These are phyloP conservation scores for Harpalus rufipes DNA, from an alignment of 2,888 invertebrate genomes.

Conservation along the genomic window DNA sequence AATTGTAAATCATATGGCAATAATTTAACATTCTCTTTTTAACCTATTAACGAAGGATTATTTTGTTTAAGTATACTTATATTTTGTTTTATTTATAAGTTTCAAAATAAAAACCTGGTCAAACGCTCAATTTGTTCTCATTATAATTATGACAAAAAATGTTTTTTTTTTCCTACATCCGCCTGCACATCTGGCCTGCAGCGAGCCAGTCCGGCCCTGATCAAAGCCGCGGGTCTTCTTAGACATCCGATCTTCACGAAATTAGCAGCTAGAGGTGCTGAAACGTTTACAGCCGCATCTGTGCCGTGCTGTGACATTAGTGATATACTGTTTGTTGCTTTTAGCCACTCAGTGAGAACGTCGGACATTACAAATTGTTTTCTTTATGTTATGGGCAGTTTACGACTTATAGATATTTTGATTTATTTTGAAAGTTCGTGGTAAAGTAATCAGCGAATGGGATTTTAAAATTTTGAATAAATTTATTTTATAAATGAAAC, in stretches of 20 bases:
- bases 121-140: no score
- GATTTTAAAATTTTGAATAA: no score
- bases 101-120: no score
- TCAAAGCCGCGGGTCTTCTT: constrained; percentile 44
- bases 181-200: constrained; percentile 33
- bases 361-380: constrained; percentile 35
- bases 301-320: constrained; percentile 8
- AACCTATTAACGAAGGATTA: no score
- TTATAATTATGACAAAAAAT: no score
- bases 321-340: constrained; percentile 60
- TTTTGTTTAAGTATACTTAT: no score
- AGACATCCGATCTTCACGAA: constrained; percentile 46
- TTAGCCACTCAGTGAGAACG: constrained; percentile 17
- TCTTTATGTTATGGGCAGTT: constrained; percentile 21
- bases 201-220: constrained; percentile 36
- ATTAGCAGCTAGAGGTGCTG: constrained; percentile 55
- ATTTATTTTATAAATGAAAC: neutral
- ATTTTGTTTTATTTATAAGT: no score
- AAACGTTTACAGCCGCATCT: constrained; percentile 55
- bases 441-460: constrained; percentile 41
- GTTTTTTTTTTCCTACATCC: constrained; percentile 5
- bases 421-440: constrained; percentile 55
- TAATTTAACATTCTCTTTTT: no score
- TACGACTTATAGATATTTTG: constrained; percentile 25
- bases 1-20: no score